phyloP scores from a whole-genome alignment of 2,888 invertebrate species.

The Lasioglossum figueresi region DNA sequence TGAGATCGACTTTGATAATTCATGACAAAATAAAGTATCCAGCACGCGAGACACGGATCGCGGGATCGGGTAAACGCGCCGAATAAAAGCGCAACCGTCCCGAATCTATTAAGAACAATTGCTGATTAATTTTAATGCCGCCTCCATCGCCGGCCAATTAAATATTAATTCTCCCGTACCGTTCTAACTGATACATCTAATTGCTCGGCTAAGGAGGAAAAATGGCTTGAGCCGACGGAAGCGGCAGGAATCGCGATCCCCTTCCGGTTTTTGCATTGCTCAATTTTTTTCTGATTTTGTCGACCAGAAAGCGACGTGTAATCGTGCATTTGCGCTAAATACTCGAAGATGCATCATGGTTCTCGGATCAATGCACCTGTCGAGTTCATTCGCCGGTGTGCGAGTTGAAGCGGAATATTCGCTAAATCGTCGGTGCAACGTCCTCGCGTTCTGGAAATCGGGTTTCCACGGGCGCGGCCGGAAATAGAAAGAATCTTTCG shows the following conservation, averaged over 20 bases:
- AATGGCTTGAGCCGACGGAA: background rate
- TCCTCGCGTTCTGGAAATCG: slow-evolving; percentile 52
- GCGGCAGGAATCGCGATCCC: background rate
- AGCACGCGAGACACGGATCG: slow-evolving; percentile 23
- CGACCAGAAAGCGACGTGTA: background rate
- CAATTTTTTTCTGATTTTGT: background rate
- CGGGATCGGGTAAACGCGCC: slow-evolving; percentile 20
- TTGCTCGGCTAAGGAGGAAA: slow-evolving; percentile 3
- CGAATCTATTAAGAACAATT: slow-evolving; percentile 31
- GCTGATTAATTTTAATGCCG: slow-evolving; percentile 49
- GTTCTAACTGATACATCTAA: slow-evolving; percentile 42
- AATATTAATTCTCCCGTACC: slow-evolving; percentile 18
- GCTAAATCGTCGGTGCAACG: slow-evolving; percentile 34
- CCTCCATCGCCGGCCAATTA: slow-evolving; percentile 4
- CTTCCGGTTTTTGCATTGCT: background rate
- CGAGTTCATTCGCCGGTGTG: slow-evolving; percentile 19
- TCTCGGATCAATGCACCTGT: slow-evolving; percentile 55
- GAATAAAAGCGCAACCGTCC: background rate
- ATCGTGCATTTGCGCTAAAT: no score
- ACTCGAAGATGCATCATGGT: background rate
- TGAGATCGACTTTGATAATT: slow-evolving; percentile 21
- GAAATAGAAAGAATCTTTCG: slow-evolving; percentile 67
- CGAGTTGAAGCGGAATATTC: background rate
- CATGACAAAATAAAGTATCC: slow-evolving; percentile 28
- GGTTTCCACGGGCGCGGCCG: slow-evolving; percentile 62